A percentile compares a stretch with the other conserved stretches of the same genome.
phyloP scores from a whole-genome alignment of 2,113 vertebrate genomes.

The Tiliqua scincoides region DNA sequence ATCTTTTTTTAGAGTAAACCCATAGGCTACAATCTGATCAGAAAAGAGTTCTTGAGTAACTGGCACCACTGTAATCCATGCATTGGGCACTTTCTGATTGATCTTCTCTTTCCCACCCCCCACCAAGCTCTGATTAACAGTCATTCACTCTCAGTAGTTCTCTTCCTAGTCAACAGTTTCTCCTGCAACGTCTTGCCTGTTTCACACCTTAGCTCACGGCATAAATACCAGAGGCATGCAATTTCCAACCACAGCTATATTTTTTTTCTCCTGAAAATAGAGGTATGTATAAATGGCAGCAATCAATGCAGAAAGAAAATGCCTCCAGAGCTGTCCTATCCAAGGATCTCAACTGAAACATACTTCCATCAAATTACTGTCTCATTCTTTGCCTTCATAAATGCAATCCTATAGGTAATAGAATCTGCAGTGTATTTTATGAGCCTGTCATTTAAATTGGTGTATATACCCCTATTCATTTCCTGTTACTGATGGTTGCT shows the following conservation, averaged over 20 bases:
- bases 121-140: neutral
- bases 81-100: neutral
- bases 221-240: neutral
- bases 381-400: neutral
- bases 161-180: neutral
- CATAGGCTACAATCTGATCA: too few species aligned
- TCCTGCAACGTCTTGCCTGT: conserved; percentile 23
- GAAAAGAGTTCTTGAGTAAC: neutral
- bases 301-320: neutral
- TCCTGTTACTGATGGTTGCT: neutral
- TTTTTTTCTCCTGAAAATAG: neutral
- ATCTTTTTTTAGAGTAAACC: neutral
- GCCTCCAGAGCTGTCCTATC: conserved; percentile 4
- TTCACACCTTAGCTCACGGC: conserved; percentile 25
- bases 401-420: neutral
- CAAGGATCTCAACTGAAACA: neutral
- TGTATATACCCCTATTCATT: neutral
- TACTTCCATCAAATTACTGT: neutral
- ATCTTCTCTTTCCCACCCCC: neutral
- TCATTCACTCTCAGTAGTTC: neutral
- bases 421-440: neutral
- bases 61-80: neutral
- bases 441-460: neutral
- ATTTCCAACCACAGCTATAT: neutral
- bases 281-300: neutral